Percentiles rank a stretch among this genome's conserved stretches.
Conservation (phyloP, 2,888 invertebrate genomes). For the Agelastica alni region DNA sequence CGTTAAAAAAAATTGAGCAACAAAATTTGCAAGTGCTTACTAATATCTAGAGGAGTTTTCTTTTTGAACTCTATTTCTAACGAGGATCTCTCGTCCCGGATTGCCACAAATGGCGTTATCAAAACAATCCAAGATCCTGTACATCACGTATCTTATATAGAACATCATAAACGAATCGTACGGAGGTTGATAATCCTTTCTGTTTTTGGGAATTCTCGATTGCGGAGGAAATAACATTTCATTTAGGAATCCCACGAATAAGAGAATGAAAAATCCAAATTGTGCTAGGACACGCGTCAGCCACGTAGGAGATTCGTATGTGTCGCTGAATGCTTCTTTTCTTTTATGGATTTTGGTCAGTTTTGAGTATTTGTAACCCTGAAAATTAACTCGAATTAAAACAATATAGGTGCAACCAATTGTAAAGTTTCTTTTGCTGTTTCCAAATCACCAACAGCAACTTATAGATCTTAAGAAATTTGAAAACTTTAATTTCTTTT, state of each 20-base stretch:
- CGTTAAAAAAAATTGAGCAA: no score
- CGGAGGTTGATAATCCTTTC: constrained; percentile 80
- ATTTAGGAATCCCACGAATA: constrained; percentile 91
- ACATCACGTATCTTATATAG: constrained; percentile 90
- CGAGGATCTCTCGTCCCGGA: constrained; percentile 82
- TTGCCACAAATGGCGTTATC: constrained; percentile 92
- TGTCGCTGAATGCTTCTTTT: no score
- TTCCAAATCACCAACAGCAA: no score
- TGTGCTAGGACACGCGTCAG: neutral
- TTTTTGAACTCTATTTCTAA: constrained; percentile 88
- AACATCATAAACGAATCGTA: constrained; percentile 85
- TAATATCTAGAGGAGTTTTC: no score
- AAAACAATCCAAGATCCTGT: constrained; percentile 93
- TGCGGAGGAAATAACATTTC: constrained; percentile 78
- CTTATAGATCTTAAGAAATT: no score
- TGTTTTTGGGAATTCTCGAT: constrained; percentile 55
- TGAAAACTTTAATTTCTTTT: no score
- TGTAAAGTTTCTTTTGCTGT: no score
- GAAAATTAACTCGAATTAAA: no score
- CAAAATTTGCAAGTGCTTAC: no score
- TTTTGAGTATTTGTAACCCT: no score
- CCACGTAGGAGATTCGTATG: neutral
- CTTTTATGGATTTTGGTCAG: no score
- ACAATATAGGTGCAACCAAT: no score
- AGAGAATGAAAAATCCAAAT: constrained; percentile 79